A percentile compares a stretch with the other conserved stretches of the same genome.
Evolutionary conservation across 2,113 vertebrate species (phyloP).

Genomic region (Beaufortia kweichowensis): DNA sequence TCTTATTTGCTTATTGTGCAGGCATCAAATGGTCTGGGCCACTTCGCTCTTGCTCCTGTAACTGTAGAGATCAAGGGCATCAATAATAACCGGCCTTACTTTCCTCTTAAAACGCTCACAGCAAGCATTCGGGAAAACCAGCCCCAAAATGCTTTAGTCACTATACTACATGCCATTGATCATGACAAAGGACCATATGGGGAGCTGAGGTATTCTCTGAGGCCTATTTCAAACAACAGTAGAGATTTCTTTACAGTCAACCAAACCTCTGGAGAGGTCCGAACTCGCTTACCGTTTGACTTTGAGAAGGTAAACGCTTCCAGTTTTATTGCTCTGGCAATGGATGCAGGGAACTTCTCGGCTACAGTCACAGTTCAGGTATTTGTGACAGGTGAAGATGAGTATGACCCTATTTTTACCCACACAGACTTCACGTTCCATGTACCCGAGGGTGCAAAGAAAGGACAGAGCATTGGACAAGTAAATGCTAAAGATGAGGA

Average conservation of each 20-base stretch:
- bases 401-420: constrained; percentile 91
- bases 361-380: constrained; percentile 91
- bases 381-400: constrained; percentile 91
- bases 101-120: constrained; percentile 84
- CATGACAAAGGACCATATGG: constrained; percentile 85
- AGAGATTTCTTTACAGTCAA: constrained; percentile 82
- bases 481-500: constrained; percentile 92
- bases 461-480: constrained; percentile 88
- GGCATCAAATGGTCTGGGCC: constrained; percentile 78
- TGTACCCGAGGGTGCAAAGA: constrained; percentile 85
- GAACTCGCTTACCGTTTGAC: constrained; percentile 84
- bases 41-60: constrained; percentile 85
- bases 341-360: constrained; percentile 87
- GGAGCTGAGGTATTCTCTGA: constrained; percentile 79
- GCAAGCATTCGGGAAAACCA: constrained; percentile 91
- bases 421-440: constrained; percentile 82
- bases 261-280: constrained; percentile 83
- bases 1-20: constrained; percentile 82
- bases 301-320: constrained; percentile 88
- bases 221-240: constrained; percentile 64
- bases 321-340: constrained; percentile 82
- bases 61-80: constrained; percentile 88
- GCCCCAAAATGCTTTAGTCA: constrained; percentile 85
- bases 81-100: constrained; percentile 90
- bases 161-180: constrained; percentile 85